Conservation (phyloP, 2,797 vertebrate genomes). For the Crocidura indochinensis region DNA sequence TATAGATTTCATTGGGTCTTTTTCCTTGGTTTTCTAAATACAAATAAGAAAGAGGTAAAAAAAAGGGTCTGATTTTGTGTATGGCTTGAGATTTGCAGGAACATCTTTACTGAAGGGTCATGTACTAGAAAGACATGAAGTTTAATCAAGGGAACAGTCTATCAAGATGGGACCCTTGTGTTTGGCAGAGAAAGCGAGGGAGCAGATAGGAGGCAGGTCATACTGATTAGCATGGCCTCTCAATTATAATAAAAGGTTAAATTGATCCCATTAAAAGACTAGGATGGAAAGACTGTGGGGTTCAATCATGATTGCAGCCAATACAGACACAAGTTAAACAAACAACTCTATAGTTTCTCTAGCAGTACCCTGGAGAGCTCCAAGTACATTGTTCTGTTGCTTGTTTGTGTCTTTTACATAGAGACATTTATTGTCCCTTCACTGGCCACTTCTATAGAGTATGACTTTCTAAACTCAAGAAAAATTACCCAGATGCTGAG, state of each 20-base stretch:
- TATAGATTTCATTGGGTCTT: neutral
- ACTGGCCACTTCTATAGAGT: neutral
- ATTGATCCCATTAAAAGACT: neutral
- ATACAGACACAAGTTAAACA: neutral
- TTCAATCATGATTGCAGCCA: neutral
- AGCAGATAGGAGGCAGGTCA: neutral
- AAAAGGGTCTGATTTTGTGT: neutral
- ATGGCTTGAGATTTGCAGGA: neutral
- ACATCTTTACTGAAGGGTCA: constrained; percentile 20
- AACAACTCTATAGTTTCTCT: neutral
- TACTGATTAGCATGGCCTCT: neutral
- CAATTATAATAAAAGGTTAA: constrained; percentile 18
- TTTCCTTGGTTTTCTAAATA: constrained; percentile 29
- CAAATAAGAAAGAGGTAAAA: neutral
- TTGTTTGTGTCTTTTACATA: neutral
- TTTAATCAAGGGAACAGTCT: neutral
- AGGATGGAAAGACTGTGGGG: neutral
- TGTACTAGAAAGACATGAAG: neutral
- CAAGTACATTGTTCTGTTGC: neutral
- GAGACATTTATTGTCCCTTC: neutral
- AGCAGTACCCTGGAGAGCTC: constrained; percentile 70
- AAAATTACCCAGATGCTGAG: neutral
- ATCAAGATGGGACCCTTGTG: neutral
- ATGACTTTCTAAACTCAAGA: neutral
- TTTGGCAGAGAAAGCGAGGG: constrained; percentile 43